These are phyloP conservation scores for Silurus lanzhouensis DNA, from an alignment of 2,797 vertebrate genomes.

Conservation along the genomic window DNA sequence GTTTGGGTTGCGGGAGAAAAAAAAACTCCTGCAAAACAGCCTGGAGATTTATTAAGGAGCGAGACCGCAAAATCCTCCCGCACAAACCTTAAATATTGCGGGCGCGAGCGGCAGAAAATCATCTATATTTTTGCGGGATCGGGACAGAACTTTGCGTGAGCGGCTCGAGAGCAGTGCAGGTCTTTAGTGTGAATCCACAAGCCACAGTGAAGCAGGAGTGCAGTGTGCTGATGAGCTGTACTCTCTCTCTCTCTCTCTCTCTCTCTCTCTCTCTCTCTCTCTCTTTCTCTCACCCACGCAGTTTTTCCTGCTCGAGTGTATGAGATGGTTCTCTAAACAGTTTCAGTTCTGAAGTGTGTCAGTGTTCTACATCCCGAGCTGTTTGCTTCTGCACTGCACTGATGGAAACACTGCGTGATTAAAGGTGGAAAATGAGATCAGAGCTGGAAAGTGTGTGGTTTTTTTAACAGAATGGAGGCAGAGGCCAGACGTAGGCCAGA, in stretches of 20 bases:
- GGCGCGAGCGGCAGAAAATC: too few species aligned
- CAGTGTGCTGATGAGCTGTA: too few species aligned
- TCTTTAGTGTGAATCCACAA: too few species aligned
- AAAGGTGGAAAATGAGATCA: slow-evolving; percentile 3
- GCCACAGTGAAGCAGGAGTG: too few species aligned
- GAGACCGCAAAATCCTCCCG: too few species aligned
- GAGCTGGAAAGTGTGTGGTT: slow-evolving; percentile 25
- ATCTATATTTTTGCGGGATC: too few species aligned
- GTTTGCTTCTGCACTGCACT: background rate
- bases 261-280: slow-evolving; percentile 6
- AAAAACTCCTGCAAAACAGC: too few species aligned
- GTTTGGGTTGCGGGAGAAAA: too few species aligned
- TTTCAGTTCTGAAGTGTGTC: slow-evolving; percentile 49
- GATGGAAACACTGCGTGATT: slow-evolving; percentile 20
- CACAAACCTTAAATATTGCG: too few species aligned
- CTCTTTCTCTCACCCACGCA: slow-evolving; percentile 16
- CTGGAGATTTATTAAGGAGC: too few species aligned
- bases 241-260: background rate
- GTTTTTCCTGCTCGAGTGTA: slow-evolving; percentile 4
- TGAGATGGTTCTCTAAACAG: slow-evolving; percentile 10
- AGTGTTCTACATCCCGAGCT: background rate
- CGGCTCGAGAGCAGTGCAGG: too few species aligned
- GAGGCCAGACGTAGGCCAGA: background rate
- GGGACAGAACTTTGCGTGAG: too few species aligned
- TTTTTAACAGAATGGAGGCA: background rate